Base-by-base conservation (phyloP, 1,140 invertebrate species). In the Brachionus plicatilis region DNA sequence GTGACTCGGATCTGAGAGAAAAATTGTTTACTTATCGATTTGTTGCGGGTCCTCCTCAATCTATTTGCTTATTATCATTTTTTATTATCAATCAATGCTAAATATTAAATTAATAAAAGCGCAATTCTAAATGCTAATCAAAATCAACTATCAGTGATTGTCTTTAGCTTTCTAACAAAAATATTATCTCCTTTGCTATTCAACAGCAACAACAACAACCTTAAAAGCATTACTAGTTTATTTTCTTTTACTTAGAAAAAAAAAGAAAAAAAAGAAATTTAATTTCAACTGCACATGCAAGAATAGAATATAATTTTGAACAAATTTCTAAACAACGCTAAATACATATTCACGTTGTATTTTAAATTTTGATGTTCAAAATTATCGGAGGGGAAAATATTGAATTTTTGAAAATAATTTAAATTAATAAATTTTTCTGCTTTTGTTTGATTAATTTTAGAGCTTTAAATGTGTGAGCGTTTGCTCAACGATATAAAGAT, bases 1-100 rank as follows among this genome's bases (percentile, higher is more conserved):
- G 29, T 33, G 9, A 33, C 66, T 33, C 11, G 14, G 27, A 68
- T 68, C n/a, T 60, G 17, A 27, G 20, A 60, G 9, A 5, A 60
- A 60, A 20, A 68, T 33, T 68, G 66, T 68, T 41, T 68, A 17
- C 66, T 68, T 68, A 68, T 68, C 66, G 66, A 68, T 68, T 41
- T 68, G 53, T 27, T 17, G 20, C 53, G 53, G 53, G 53, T 60
- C 5, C 9, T 60, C 53, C 6, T 9, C 3, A 20, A 60, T 60
- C 47, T 53, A 17, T 14, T 53, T 53, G 47, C n/a, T 53, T 7
- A 60, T 60, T 24, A 60, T 60, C n/a, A 60, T 60, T 60, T 60
- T 60, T 60, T 60, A 60, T 60, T 8, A 60, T 60, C 9, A 24
- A 60, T 60, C 53, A 60, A 60, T 60, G 53, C 0, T 60, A 60